These are phyloP conservation scores for Ochotona curzoniae DNA, from an alignment of 2,113 vertebrate genomes.

Conservation along the genomic window DNA sequence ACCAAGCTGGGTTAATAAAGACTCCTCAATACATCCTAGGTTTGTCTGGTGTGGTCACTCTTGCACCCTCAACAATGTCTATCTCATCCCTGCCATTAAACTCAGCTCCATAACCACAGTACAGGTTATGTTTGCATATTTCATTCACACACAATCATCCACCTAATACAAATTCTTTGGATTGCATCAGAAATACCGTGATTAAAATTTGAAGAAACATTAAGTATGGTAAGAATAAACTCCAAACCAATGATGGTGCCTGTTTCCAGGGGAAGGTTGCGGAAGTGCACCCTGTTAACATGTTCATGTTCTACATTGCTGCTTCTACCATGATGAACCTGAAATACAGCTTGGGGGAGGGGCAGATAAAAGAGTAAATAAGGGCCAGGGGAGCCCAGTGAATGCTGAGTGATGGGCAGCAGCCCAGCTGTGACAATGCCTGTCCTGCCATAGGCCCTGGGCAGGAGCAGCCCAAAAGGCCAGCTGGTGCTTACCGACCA, in stretches of 20 bases:
- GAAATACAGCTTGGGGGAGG: not conserved
- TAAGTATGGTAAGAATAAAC: not conserved
- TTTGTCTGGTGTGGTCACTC: too few species aligned
- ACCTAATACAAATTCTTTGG: too few species aligned
- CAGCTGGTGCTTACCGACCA: too few species aligned
- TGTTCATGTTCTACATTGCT: not conserved
- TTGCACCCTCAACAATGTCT: too few species aligned
- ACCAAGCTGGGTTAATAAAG: too few species aligned
- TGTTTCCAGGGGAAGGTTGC: too few species aligned
- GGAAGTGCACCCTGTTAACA: not conserved
- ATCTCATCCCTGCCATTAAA: not conserved
- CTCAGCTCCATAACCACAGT: not conserved
- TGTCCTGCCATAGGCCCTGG: not conserved
- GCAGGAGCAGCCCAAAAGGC: not conserved
- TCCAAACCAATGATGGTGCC: too few species aligned
- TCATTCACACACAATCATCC: not conserved
- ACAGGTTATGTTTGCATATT: rapidly evolving
- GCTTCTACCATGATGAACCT: not conserved
- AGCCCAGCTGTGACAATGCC: not conserved
- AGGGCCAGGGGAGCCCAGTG: not conserved
- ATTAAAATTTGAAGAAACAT: not conserved
- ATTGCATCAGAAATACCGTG: not conserved
- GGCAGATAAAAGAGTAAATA: not conserved
- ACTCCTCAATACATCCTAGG: too few species aligned
- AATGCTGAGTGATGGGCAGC: not conserved